These are phyloP conservation scores for Neotoxoptera formosana DNA, from an alignment of 1,140 invertebrate genomes.

Conservation along the genomic window DNA sequence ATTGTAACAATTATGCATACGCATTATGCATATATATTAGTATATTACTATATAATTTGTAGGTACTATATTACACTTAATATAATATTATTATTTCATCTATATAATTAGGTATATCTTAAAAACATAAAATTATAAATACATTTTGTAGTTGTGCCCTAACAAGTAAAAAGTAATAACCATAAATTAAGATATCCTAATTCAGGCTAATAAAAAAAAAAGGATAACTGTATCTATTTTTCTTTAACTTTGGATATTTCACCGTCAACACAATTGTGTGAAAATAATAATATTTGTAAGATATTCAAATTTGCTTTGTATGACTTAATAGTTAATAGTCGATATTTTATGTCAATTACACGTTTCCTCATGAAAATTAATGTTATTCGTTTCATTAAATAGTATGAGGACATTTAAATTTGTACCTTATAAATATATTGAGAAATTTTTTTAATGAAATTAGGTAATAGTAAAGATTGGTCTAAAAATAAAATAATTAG, in stretches of 20 bases:
- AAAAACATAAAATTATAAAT: neutral
- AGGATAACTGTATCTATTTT: too few species aligned
- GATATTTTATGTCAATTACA: neutral
- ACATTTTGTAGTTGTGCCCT: neutral
- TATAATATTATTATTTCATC: too few species aligned
- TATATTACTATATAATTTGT: too few species aligned
- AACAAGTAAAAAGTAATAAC: neutral
- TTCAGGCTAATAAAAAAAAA: too few species aligned
- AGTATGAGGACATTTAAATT: neutral
- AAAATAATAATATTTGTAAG: neutral
- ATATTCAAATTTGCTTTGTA: neutral
- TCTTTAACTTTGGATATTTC: neutral
- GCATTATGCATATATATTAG: too few species aligned
- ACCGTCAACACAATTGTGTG: neutral
- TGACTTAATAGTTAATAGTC: neutral
- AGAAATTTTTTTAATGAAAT: neutral
- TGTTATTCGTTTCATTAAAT: neutral
- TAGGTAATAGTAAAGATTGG: neutral
- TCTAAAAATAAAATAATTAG: constrained; percentile 4
- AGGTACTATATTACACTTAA: too few species aligned
- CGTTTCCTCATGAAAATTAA: neutral
- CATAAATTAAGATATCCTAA: neutral
- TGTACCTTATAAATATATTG: neutral
- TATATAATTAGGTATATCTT: neutral
- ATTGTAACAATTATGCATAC: neutral